Evolutionary conservation across 2,113 vertebrate species (phyloP).

Genomic region (Aegotheles bennettii): DNA sequence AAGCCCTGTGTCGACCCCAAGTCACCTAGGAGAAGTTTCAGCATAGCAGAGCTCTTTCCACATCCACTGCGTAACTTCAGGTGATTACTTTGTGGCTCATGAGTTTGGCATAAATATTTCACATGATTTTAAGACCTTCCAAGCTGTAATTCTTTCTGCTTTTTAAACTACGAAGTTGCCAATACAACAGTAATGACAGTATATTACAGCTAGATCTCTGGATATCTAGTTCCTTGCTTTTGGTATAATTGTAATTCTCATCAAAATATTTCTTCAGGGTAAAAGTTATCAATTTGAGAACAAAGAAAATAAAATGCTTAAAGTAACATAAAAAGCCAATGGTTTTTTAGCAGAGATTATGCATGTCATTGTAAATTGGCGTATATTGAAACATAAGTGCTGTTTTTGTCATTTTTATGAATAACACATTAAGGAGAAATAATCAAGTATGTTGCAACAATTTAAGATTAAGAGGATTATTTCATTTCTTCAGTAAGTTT

Average conservation of each 20-base stretch:
- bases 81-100: background rate
- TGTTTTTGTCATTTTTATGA: constrained; percentile 30
- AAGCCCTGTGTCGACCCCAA: background rate
- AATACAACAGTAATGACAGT: background rate
- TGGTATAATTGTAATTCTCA: background rate
- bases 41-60: background rate
- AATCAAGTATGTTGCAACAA: constrained; percentile 13
- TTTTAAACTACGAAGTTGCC: background rate
- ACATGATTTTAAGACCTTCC: background rate
- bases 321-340: background rate
- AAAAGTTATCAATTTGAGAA: constrained; percentile 15
- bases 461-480: constrained; percentile 51
- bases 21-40: background rate
- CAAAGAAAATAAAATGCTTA: constrained; percentile 9
- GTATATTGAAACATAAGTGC: constrained; percentile 28
- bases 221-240: background rate
- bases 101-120: constrained; percentile 11
- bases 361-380: constrained; percentile 3
- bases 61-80: background rate
- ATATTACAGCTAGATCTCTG: background rate
- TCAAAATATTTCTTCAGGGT: background rate
- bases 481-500: constrained; percentile 2
- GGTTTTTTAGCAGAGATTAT: constrained; percentile 14
- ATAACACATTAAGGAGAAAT: constrained; percentile 39
- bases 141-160: background rate